Evolutionary conservation across 1,140 invertebrate genomes (phyloP).

Genomic region (Caenorhabditis remanei): DNA sequence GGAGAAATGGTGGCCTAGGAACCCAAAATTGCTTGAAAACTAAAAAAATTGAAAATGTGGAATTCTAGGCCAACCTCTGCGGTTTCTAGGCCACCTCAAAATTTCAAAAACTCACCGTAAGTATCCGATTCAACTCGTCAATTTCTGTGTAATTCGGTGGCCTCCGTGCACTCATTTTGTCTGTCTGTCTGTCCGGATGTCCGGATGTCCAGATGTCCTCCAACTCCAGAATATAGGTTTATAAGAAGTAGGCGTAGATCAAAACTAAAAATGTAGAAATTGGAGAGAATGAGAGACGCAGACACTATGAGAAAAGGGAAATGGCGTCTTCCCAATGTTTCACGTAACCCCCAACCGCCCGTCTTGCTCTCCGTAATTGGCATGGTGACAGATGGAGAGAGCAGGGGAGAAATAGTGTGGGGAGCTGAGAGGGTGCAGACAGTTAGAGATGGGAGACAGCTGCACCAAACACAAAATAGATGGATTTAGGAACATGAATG

Average conservation of each 20-base stretch:
- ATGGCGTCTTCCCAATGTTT: not conserved
- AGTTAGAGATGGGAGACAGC: too few relatives aligned
- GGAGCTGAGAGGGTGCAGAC: too few relatives aligned
- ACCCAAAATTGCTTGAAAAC: not conserved
- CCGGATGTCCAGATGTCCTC: not conserved
- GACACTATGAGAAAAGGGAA: not conserved
- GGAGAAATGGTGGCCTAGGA: not conserved
- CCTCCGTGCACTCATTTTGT: not conserved
- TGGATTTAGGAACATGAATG: too few relatives aligned
- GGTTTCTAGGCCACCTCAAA: not conserved
- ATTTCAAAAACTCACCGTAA: conserved; percentile 26
- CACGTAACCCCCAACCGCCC: conserved; percentile 1
- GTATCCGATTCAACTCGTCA: conserved; percentile 33
- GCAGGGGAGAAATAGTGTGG: not conserved
- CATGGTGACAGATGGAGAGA: conserved; percentile 39
- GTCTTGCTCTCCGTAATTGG: conserved; percentile 15
- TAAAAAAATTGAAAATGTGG: not conserved
- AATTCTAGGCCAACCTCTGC: not conserved
- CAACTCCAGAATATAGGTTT: too few relatives aligned
- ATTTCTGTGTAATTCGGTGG: not conserved
- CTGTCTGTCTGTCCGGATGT: not conserved
- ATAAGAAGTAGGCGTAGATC: too few relatives aligned
- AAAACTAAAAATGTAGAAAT: not conserved
- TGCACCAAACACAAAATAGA: too few relatives aligned
- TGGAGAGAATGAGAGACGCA: not conserved